phyloP scores from a whole-genome alignment of 2,113 vertebrate genomes.

The Alectura lathami region DNA sequence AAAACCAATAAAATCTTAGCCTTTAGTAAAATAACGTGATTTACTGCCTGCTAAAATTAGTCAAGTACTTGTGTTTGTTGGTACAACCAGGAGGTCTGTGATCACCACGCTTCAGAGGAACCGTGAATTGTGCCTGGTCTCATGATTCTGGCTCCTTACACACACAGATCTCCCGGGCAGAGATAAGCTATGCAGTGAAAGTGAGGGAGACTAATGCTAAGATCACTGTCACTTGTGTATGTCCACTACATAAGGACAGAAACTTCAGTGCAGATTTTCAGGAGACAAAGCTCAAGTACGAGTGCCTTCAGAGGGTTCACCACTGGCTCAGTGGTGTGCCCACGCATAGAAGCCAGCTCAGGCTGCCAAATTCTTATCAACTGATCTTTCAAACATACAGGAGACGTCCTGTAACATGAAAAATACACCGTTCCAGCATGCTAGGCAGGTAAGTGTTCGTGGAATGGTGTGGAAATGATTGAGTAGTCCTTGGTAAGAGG shows the following conservation, averaged over 20 bases:
- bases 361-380: background rate
- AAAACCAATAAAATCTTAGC: background rate
- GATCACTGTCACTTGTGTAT: background rate
- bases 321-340: background rate
- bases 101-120: background rate
- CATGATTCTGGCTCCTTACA: background rate
- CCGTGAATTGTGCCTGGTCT: background rate
- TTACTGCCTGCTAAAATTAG: background rate
- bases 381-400: background rate
- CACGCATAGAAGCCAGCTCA: background rate
- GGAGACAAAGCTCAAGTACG: background rate
- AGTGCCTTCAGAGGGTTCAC: background rate
- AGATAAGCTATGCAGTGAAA: background rate
- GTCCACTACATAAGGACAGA: background rate
- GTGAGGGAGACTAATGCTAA: background rate
- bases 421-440: background rate
- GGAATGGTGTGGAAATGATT: background rate
- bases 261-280: background rate
- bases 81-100: background rate
- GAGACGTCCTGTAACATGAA: background rate
- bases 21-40: background rate
- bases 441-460: background rate
- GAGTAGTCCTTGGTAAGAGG: background rate
- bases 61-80: background rate
- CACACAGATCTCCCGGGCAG: background rate